Conservation (phyloP, 2,113 vertebrate genomes). For the Marmota flaviventris region DNA sequence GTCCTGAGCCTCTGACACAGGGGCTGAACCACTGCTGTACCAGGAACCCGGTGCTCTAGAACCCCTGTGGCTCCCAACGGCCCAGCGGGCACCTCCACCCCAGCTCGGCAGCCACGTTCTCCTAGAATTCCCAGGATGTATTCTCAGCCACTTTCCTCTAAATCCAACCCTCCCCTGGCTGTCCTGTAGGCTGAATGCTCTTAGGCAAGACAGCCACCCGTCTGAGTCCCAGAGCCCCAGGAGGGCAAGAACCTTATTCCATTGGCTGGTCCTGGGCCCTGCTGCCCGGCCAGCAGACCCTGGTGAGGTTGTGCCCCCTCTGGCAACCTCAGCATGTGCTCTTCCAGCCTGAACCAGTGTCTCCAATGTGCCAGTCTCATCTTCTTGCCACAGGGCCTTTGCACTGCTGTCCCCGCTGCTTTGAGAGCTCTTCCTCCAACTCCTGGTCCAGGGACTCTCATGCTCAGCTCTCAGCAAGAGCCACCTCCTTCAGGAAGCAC, state of each 20-base stretch:
- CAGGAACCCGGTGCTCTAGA: not conserved
- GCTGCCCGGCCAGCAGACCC: too few relatives aligned
- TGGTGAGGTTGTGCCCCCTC: not conserved
- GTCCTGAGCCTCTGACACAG: not conserved
- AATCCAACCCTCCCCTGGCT: not conserved
- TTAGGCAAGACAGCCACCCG: not conserved
- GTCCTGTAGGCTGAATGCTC: not conserved
- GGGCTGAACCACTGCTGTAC: not conserved
- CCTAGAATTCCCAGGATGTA: too few relatives aligned
- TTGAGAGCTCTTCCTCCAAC: not conserved
- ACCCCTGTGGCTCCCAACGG: not conserved
- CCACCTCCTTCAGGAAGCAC: not conserved
- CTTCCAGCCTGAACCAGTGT: not conserved
- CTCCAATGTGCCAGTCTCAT: not conserved
- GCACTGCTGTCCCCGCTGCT: not conserved
- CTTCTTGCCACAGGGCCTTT: not conserved
- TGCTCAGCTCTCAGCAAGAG: too few relatives aligned
- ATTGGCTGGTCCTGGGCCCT: not conserved
- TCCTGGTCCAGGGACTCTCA: not conserved
- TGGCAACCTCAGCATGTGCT: accelerated
- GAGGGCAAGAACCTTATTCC: not conserved
- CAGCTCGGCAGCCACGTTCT: not conserved
- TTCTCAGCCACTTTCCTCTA: not conserved
- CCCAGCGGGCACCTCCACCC: not conserved
- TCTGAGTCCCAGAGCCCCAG: not conserved